These are phyloP conservation scores for Adelphocoris suturalis DNA, from an alignment of 2,888 invertebrate genomes.

Conservation along the genomic window DNA sequence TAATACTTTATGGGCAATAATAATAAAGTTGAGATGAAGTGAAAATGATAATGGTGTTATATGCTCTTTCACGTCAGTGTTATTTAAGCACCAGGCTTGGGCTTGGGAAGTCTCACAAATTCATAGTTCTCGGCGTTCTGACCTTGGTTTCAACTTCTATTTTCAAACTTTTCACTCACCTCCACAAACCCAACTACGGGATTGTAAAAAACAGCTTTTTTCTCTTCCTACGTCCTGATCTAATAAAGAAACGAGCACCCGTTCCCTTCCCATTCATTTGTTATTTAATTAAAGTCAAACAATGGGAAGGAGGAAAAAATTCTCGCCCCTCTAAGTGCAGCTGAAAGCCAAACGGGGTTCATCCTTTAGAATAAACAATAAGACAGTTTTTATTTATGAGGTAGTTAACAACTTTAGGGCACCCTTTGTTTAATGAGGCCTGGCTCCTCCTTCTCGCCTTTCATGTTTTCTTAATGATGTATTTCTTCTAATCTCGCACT, in stretches of 20 bases:
- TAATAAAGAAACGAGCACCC: conserved; percentile 27
- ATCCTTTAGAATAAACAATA: conserved; percentile 39
- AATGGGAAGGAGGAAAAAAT: conserved; percentile 6
- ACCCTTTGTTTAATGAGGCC: conserved; percentile 28
- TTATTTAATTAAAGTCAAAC: conserved; percentile 32
- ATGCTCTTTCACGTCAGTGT: too few species aligned
- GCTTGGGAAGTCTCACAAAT: too few species aligned
- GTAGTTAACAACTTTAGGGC: conserved; percentile 39
- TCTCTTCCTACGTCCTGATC: not conserved
- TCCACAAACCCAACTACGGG: not conserved
- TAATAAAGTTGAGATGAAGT: too few species aligned
- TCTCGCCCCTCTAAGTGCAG: not conserved
- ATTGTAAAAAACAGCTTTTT: not conserved
- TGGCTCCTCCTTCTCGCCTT: not conserved
- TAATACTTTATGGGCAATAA: too few species aligned
- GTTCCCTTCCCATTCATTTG: not conserved
- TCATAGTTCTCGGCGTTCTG: too few species aligned
- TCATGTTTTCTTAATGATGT: conserved; percentile 32
- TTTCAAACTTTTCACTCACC: not conserved
- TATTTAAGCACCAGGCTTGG: too few species aligned
- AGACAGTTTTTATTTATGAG: conserved; percentile 36
- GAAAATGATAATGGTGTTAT: too few species aligned
- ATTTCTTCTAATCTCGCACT: conserved; percentile 18
- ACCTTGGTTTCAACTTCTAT: not conserved
- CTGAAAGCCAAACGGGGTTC: conserved; percentile 32